Conservation (phyloP, 2,113 vertebrate genomes). For the Pseudonaja textilis region DNA sequence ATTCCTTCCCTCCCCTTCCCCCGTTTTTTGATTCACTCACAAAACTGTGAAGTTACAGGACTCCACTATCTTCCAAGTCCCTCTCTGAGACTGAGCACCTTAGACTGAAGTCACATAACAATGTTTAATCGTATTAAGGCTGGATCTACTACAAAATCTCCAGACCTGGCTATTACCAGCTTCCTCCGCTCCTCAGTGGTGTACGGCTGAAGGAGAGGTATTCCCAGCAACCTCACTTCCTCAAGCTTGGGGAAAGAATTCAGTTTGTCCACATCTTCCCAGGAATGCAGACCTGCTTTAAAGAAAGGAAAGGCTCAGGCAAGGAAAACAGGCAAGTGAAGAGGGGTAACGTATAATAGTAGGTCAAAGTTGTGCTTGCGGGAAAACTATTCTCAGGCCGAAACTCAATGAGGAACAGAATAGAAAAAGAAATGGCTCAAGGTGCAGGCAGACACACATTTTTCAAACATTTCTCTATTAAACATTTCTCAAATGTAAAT, state of each 20-base stretch:
- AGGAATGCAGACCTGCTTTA: constrained; percentile 84
- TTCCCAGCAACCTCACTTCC: constrained; percentile 88
- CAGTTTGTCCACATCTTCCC: constrained; percentile 93
- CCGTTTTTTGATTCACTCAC: neutral
- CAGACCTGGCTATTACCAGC: constrained; percentile 85
- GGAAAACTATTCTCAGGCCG: neutral
- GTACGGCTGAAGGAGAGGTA: constrained; percentile 90
- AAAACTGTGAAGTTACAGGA: neutral
- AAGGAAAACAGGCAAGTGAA: constrained; percentile 10
- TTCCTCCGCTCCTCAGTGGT: constrained; percentile 86
- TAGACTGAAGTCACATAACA: neutral
- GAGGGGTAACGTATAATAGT: neutral
- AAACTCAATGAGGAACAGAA: neutral
- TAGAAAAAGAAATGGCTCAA: neutral
- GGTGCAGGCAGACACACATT: neutral
- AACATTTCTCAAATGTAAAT: neutral
- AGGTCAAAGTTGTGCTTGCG: too few species aligned
- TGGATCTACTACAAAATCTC: constrained; percentile 28
- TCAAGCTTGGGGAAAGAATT: constrained; percentile 92
- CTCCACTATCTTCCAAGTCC: neutral
- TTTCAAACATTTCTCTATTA: neutral
- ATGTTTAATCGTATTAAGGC: neutral
- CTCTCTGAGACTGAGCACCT: neutral
- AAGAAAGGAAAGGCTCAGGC: constrained; percentile 55
- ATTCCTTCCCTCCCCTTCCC: neutral